Percentiles rank a stretch among this genome's conserved stretches.
phyloP scores from a whole-genome alignment of 53 echinoderm and acorn worm genomes.

The Luidia sarsii region DNA sequence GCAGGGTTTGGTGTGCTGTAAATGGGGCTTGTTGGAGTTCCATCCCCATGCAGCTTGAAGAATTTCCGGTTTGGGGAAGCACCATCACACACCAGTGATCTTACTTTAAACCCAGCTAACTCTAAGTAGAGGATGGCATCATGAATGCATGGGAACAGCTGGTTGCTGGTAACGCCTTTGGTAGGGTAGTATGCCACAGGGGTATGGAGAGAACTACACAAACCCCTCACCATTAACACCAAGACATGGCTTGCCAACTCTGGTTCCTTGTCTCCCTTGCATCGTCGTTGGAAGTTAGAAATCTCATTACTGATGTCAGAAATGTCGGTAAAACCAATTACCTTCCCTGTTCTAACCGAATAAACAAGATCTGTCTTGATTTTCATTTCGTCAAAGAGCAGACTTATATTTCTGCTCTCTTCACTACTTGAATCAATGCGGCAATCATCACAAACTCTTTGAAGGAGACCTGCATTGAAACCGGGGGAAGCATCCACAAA shows the following conservation, averaged over 20 bases:
- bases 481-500: slow-evolving; percentile 31
- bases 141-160: slow-evolving; percentile 4
- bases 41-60: neutral
- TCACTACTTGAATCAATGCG: neutral
- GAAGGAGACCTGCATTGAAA: slow-evolving; percentile 14
- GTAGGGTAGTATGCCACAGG: slow-evolving; percentile 33
- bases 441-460: neutral
- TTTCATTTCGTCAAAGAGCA: slow-evolving; percentile 65
- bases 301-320: slow-evolving; percentile 28
- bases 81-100: slow-evolving; percentile 36
- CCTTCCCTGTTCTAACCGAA: slow-evolving; percentile 34
- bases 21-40: neutral
- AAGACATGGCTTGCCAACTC: slow-evolving; percentile 30
- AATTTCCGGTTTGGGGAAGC: slow-evolving; percentile 49
- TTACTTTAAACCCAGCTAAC: slow-evolving; percentile 23
- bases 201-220: slow-evolving; percentile 4
- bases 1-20: neutral
- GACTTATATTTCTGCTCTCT: slow-evolving; percentile 1
- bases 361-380: slow-evolving; percentile 35
- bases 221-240: slow-evolving; percentile 31
- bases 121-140: slow-evolving; percentile 38
- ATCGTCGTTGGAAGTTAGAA: slow-evolving; percentile 1
- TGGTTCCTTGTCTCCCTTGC: neutral
- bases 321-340: slow-evolving; percentile 40
- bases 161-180: neutral